Conservation (phyloP, 2,113 vertebrate genomes). For the Fukomys damarensis region DNA sequence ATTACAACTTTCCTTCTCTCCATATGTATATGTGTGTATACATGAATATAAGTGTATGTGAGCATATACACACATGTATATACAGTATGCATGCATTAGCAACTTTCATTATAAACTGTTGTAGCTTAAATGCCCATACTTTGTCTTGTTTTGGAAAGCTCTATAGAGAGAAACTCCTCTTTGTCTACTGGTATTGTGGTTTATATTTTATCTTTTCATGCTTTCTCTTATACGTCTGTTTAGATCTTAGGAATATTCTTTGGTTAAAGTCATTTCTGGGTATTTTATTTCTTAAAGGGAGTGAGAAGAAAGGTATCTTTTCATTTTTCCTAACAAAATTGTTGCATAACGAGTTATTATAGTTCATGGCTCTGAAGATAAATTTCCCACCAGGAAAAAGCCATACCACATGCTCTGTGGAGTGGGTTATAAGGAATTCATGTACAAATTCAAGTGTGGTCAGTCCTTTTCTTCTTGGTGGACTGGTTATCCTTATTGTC, state of each 20-base stretch:
- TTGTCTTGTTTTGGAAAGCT: background rate
- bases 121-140: background rate
- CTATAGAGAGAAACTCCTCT: background rate
- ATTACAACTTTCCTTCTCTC: background rate
- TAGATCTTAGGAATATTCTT: background rate
- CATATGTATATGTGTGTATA: fast-evolving
- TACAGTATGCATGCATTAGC: background rate
- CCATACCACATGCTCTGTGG: background rate
- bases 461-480: background rate
- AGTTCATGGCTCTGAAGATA: constrained; percentile 40
- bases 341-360: constrained; percentile 20
- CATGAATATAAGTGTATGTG: background rate
- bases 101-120: background rate
- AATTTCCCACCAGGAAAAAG: constrained; percentile 48
- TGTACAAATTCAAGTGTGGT: background rate
- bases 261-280: background rate
- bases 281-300: constrained; percentile 9
- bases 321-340: constrained; percentile 36
- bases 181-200: background rate
- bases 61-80: background rate
- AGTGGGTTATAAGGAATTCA: background rate
- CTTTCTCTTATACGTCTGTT: background rate
- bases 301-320: background rate
- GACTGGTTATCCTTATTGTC: background rate
- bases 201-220: background rate